Evolutionary conservation across 2,113 vertebrate species (phyloP).

Genomic region (Semnornis frantzii): DNA sequence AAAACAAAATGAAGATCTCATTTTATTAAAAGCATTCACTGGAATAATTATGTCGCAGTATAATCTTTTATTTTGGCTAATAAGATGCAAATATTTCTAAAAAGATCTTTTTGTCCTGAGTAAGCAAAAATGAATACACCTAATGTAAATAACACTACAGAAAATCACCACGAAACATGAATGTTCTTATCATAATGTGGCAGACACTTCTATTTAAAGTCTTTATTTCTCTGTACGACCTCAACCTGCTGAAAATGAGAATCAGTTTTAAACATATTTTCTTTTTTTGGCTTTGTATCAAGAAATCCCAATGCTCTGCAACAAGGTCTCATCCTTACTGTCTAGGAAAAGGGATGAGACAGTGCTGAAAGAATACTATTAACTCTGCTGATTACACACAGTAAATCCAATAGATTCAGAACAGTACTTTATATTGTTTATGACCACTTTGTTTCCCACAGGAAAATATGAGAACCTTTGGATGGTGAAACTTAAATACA

Average conservation of each 20-base stretch:
- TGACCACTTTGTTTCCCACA: neutral
- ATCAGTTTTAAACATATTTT: slow-evolving; percentile 4
- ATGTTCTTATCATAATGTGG: neutral
- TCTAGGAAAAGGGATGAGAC: neutral
- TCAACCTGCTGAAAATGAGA: neutral
- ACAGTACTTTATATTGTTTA: neutral
- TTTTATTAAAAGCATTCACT: neutral
- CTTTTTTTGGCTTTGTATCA: neutral
- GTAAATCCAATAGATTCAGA: neutral
- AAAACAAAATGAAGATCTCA: neutral
- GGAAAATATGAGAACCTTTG: neutral
- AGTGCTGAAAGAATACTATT: neutral
- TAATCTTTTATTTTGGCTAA: slow-evolving; percentile 1
- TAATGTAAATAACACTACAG: neutral
- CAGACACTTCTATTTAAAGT: neutral
- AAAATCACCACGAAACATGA: slow-evolving; percentile 1
- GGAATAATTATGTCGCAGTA: neutral
- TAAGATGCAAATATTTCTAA: neutral
- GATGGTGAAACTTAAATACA: neutral
- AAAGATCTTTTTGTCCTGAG: neutral
- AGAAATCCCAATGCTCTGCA: neutral
- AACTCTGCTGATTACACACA: neutral
- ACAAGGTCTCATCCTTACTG: neutral
- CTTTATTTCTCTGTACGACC: neutral
- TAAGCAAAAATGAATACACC: neutral